A percentile compares a stretch with the other conserved stretches of the same genome.
phyloP scores from a whole-genome alignment of 2,113 vertebrate species.

The Hepsetus odoe region DNA sequence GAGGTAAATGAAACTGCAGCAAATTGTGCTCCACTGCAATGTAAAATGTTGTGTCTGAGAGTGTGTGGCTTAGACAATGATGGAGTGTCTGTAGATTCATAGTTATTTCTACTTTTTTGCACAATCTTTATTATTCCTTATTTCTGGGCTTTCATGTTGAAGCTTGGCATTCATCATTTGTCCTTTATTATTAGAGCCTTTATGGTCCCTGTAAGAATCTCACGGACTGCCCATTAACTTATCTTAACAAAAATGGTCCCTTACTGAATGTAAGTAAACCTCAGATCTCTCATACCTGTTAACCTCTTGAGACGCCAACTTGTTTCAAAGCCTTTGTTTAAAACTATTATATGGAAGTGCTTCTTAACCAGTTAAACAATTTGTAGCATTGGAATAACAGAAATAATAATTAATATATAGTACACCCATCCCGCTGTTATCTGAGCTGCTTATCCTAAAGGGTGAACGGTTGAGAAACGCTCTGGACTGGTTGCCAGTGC shows the following conservation, averaged over 20 bases:
- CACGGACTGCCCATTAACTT: not conserved
- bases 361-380: too few species aligned
- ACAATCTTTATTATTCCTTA: not conserved
- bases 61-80: constrained; percentile 1
- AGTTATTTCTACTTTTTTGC: not conserved
- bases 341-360: too few species aligned
- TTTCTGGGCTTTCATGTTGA: not conserved
- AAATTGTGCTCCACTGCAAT: constrained; percentile 34
- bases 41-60: constrained; percentile 36
- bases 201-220: not conserved
- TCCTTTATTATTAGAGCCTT: not conserved
- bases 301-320: too few species aligned
- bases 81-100: not conserved
- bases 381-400: too few species aligned
- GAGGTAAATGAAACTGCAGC: constrained; percentile 44
- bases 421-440: too few species aligned
- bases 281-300: too few species aligned
- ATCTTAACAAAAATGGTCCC: not conserved
- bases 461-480: too few species aligned
- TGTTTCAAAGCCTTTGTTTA: too few species aligned
- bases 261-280: not conserved
- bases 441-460: too few species aligned
- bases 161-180: not conserved
- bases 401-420: too few species aligned
- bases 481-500: too few species aligned